These are phyloP conservation scores for Haliclona indistincta DNA, from an alignment of 37 sponge, comb jelly and placozoan species.

Conservation along the genomic window DNA sequence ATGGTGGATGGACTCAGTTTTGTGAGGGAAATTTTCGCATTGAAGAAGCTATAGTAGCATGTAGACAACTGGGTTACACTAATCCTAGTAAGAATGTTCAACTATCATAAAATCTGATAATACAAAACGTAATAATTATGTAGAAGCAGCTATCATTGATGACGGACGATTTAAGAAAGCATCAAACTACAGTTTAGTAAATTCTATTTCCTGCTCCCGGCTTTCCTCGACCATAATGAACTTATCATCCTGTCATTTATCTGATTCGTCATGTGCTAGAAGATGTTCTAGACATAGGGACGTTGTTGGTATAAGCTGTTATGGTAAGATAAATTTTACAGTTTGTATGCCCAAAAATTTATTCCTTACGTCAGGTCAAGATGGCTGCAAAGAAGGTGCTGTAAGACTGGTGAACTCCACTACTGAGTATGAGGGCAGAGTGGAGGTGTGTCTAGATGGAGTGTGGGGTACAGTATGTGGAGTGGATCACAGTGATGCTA, in stretches of 20 bases:
- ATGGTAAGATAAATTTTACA: too few species aligned
- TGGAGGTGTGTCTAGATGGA: constrained; percentile 1
- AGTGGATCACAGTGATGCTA: not conserved
- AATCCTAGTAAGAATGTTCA: not conserved
- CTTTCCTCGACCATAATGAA: too few species aligned
- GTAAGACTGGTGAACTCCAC: not conserved
- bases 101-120: not conserved
- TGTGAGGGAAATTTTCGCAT: not conserved
- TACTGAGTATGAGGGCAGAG: constrained; percentile 2
- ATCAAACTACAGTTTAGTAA: not conserved
- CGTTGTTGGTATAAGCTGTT: too few species aligned
- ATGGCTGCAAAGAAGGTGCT: constrained; percentile 1
- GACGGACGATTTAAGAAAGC: not conserved
- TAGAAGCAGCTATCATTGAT: not conserved
- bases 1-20: not conserved
- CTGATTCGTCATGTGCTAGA: too few species aligned
- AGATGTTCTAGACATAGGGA: too few species aligned
- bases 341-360: too few species aligned
- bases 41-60: not conserved
- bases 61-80: not conserved
- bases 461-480: constrained; percentile 7
- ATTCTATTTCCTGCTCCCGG: not conserved
- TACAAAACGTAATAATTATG: not conserved
- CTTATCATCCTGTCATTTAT: too few species aligned
- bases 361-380: not conserved